Conservation (phyloP, 2,888 invertebrate species). For the Polylopha cassiicola region DNA sequence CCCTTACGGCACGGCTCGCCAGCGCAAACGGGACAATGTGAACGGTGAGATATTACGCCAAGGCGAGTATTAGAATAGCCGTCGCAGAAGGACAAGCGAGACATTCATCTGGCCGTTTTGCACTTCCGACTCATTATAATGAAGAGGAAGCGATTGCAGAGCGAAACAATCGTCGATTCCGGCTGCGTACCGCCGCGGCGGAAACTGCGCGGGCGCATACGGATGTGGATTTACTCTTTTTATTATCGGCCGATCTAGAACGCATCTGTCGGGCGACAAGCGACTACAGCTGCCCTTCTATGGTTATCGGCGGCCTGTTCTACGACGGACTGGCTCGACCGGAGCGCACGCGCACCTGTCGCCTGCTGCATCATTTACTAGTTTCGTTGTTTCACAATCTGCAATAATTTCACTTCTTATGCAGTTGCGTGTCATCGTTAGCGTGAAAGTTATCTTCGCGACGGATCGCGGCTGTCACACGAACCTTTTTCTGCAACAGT, state of each 20-base stretch:
- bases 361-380: constrained; percentile 39
- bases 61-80: neutral
- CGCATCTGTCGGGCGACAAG: constrained; percentile 69
- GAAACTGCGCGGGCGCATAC: constrained; percentile 61
- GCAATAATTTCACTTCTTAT: constrained; percentile 35
- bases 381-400: constrained; percentile 29
- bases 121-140: constrained; percentile 65
- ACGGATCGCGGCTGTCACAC: constrained; percentile 52
- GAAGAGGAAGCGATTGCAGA: constrained; percentile 64
- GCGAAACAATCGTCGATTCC: constrained; percentile 67
- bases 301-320: constrained; percentile 49
- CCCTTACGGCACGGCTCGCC: constrained; percentile 30
- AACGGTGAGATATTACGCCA: neutral
- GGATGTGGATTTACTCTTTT: constrained; percentile 70
- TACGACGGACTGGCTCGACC: constrained; percentile 38
- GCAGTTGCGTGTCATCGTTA: constrained; percentile 47
- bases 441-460: constrained; percentile 56
- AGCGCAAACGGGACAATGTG: neutral
- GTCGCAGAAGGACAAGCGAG: constrained; percentile 15
- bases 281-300: constrained; percentile 65
- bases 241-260: constrained; percentile 69
- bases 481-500: constrained; percentile 52
- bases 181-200: constrained; percentile 56
- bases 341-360: constrained; percentile 64
- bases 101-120: constrained; percentile 50